These are phyloP conservation scores for Tupaia chinensis DNA, from an alignment of 2,113 vertebrate species.

Conservation along the genomic window DNA sequence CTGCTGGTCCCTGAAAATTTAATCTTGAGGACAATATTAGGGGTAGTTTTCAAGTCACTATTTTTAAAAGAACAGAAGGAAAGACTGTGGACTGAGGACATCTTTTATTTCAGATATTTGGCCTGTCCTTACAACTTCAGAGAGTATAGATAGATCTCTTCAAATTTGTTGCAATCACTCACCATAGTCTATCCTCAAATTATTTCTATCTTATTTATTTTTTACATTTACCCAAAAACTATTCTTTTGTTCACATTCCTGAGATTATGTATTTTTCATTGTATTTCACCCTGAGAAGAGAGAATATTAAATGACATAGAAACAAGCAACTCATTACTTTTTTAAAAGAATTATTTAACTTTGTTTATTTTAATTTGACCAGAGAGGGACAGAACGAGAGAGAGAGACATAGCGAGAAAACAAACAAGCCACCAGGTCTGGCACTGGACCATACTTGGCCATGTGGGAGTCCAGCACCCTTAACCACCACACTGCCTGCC, in stretches of 20 bases:
- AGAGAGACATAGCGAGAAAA: too few species aligned
- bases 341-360: too few species aligned
- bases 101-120: background rate
- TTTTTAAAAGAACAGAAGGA: slow-evolving; percentile 18
- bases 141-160: background rate
- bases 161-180: background rate
- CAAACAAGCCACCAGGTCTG: too few species aligned
- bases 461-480: too few species aligned
- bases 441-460: too few species aligned
- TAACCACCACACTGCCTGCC: too few species aligned
- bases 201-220: background rate
- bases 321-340: background rate
- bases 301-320: background rate
- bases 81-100: background rate
- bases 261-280: slow-evolving; percentile 9
- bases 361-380: too few species aligned
- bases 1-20: background rate
- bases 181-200: background rate
- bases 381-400: too few species aligned
- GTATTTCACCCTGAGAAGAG: slow-evolving; percentile 37
- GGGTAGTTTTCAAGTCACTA: background rate
- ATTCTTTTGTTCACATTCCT: background rate
- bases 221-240: background rate
- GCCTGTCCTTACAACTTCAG: background rate
- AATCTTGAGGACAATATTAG: slow-evolving; percentile 68